These are phyloP conservation scores for Anguilla japonica DNA, from an alignment of 2,113 vertebrate species.

Conservation along the genomic window DNA sequence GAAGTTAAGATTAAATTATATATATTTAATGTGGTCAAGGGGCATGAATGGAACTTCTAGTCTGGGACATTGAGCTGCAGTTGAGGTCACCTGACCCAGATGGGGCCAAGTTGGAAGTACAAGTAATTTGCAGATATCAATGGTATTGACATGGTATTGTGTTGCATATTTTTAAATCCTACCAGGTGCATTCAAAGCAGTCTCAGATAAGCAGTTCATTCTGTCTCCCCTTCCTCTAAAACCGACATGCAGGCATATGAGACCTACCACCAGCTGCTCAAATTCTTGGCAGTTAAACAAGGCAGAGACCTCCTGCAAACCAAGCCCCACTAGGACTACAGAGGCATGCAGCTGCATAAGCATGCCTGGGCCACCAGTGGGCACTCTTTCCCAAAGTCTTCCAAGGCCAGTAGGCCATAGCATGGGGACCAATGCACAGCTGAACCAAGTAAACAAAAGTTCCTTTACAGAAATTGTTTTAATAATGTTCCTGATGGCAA, in stretches of 20 bases:
- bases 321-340: background rate
- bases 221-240: background rate
- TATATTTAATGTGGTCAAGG: too few species aligned
- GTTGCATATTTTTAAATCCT: background rate
- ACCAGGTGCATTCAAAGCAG: background rate
- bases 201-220: background rate
- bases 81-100: too few species aligned
- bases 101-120: too few species aligned
- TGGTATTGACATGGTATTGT: too few species aligned
- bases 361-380: background rate
- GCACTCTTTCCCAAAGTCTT: background rate
- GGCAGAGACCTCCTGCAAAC: background rate
- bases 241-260: background rate
- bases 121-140: too few species aligned
- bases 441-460: background rate
- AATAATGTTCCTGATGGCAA: too few species aligned
- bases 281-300: background rate
- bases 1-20: too few species aligned
- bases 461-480: too few species aligned
- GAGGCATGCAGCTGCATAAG: background rate
- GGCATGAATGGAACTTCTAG: background rate
- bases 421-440: background rate
- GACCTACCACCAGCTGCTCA: background rate
- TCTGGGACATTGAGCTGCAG: background rate
- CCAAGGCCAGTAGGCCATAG: background rate